Evolutionary conservation across 2,113 vertebrate species (phyloP).

Genomic region (Aptenodytes patagonicus): DNA sequence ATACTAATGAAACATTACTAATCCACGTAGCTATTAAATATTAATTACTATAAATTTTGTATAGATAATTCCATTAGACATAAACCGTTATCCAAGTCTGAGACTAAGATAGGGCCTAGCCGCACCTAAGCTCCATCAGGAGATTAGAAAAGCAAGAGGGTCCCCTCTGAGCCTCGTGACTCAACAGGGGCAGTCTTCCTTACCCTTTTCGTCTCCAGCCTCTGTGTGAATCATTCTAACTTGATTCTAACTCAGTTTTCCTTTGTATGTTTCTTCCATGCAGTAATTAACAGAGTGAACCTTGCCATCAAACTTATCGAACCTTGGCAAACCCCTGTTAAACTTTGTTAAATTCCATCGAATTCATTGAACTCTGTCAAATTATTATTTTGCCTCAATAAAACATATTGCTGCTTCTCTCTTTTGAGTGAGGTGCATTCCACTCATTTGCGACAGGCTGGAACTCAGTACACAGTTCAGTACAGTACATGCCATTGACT

Average conservation of each 20-base stretch:
- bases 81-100: background rate
- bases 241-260: background rate
- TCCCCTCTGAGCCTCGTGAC: background rate
- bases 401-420: background rate
- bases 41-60: background rate
- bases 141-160: background rate
- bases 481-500: constrained; percentile 2
- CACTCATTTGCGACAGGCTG: background rate
- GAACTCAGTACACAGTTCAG: background rate
- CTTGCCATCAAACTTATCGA: background rate
- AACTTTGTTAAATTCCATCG: background rate
- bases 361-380: background rate
- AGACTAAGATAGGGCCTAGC: background rate
- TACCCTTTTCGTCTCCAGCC: background rate
- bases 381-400: background rate
- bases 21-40: background rate
- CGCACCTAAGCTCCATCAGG: background rate
- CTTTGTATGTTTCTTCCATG: background rate
- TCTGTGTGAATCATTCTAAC: background rate
- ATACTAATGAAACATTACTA: background rate
- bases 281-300: background rate
- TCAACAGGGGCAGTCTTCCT: background rate
- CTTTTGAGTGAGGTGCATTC: background rate
- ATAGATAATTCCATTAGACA: background rate
- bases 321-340: background rate